A percentile compares a stretch with the other conserved stretches of the same genome.
These are phyloP conservation scores for Pristiophorus japonicus DNA, from an alignment of 2,113 vertebrate species.

Conservation along the genomic window DNA sequence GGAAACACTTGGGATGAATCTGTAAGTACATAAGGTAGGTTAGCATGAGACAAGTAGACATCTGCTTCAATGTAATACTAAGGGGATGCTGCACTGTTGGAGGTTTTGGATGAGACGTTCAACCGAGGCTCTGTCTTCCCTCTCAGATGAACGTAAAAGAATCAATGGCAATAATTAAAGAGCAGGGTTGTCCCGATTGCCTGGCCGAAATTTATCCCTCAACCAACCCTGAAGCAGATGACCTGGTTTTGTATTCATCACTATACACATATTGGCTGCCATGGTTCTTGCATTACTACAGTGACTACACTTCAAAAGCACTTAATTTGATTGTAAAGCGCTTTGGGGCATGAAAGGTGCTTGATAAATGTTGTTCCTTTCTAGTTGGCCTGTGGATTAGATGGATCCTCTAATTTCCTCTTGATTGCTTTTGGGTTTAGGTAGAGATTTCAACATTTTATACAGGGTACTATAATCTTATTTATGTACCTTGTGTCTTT, in stretches of 20 bases:
- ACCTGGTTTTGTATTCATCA: background rate
- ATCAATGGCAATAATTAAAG: too few species aligned
- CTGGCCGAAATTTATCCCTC: background rate
- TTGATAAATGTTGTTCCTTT: background rate
- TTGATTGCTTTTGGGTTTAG: background rate
- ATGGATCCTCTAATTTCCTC: too few species aligned
- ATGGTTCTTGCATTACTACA: too few species aligned
- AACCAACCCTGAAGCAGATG: background rate
- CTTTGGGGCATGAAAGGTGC: background rate
- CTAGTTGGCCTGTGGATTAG: background rate
- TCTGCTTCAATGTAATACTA: too few species aligned
- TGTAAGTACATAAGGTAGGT: too few species aligned
- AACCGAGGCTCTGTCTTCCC: too few species aligned
- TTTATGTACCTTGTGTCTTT: background rate
- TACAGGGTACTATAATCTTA: background rate
- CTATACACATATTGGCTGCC: background rate
- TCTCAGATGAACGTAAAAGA: too few species aligned
- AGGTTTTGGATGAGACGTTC: too few species aligned
- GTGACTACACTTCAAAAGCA: background rate
- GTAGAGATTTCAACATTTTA: background rate
- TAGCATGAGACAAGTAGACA: too few species aligned
- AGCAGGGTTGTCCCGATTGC: too few species aligned
- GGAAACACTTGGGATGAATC: too few species aligned
- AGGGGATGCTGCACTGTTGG: too few species aligned
- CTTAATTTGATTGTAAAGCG: background rate